These are phyloP conservation scores for Cephalopterus ornatus DNA, from an alignment of 2,113 vertebrate species.

Conservation along the genomic window DNA sequence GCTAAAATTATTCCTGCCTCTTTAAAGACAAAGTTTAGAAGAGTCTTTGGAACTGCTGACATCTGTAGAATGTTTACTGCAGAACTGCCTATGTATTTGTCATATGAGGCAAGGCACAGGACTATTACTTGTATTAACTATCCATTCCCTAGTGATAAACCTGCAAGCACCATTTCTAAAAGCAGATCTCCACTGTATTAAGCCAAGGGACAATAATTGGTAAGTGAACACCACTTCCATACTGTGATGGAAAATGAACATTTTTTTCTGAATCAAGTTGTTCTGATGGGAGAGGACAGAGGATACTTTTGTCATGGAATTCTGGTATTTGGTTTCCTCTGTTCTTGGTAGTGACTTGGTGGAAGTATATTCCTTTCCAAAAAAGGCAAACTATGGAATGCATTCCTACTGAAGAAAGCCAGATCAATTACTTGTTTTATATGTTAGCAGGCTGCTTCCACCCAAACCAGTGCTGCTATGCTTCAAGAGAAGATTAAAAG, in stretches of 20 bases:
- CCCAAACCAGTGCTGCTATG: not conserved
- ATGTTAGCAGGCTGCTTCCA: constrained; percentile 4
- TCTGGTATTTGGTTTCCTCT: not conserved
- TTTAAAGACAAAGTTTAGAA: not conserved
- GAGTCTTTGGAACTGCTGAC: not conserved
- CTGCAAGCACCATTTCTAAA: not conserved
- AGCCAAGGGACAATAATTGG: not conserved
- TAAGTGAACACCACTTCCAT: not conserved
- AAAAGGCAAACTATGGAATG: constrained; percentile 17
- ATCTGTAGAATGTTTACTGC: not conserved
- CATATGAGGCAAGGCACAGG: not conserved
- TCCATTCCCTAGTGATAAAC: not conserved
- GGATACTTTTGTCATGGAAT: not conserved
- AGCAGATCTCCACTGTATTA: not conserved
- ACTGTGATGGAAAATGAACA: not conserved
- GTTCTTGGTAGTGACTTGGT: not conserved
- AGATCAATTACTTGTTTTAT: constrained; percentile 23
- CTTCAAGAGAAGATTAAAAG: constrained; percentile 10
- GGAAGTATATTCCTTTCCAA: not conserved
- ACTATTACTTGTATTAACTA: not conserved
- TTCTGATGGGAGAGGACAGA: not conserved
- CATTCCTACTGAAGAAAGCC: not conserved
- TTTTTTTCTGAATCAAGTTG: not conserved
- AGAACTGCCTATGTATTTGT: not conserved
- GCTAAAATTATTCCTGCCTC: not conserved